Base-by-base conservation (phyloP, 1,140 invertebrate species). In the Drosophila eugracilis region DNA sequence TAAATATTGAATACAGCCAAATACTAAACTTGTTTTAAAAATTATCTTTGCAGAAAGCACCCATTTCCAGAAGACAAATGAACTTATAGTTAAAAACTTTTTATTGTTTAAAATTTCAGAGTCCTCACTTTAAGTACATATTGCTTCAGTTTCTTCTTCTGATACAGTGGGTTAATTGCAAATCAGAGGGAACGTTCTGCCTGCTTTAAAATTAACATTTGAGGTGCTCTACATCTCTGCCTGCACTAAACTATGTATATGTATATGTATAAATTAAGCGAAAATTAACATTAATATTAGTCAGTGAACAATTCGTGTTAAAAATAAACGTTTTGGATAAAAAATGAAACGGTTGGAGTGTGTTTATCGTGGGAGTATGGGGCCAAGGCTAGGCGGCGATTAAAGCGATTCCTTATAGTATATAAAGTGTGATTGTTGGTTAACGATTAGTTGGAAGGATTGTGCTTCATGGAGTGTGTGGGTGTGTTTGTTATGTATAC, bases 101-200 rank as follows among this genome's bases (percentile, higher is more conserved):
- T 81, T 86, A 81, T 81, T 88, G 65, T 80, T 84, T 84, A 78
- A 83, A 88, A 70, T 74, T 54, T 78, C 28, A 72, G 52, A 63
- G 67, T 80, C 54, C 48, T 60, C 32, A 36, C 62, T 75, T 83
- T 88, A 88, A 89, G 84, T 88, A 88, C 78, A 83, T 83, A 74
- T 76, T 77, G 75, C 75, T 71, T 69, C 57, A 37, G 69, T 44
- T 70, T 75, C 50, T 22, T 7, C 41, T 65, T 34, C 34, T 26
- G 60, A 52, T 62, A 39, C 65, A 41, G 62, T 37, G 50, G 60
- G 53, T 72, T 50, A 36, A 52, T 63, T 63, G 34, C 41, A 73
- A 52, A 65, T 65, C 62, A 41, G 63, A 53, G 26, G 65, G 37
- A 67, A 67, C 60, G 28, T 36, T 67, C 36, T 44, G 42, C 17